These are phyloP conservation scores for Drosophila erecta DNA, from an alignment of 1,140 invertebrate species.

Conservation along the genomic window DNA sequence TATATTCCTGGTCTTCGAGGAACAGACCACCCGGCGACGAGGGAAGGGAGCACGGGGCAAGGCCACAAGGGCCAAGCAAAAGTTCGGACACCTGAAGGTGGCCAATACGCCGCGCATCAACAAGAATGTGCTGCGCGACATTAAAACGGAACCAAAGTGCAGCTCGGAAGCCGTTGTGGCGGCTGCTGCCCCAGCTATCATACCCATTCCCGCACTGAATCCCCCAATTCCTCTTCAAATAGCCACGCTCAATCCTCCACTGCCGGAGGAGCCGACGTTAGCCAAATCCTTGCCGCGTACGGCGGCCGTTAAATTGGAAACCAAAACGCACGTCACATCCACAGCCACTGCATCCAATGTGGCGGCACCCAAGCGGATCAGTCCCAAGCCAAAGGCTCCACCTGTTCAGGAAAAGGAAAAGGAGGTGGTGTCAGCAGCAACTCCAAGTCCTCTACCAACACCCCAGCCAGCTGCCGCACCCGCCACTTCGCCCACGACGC, in stretches of 20 bases:
- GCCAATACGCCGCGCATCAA: conserved; percentile 67
- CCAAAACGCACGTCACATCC: conserved; percentile 53
- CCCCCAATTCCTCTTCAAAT: background rate
- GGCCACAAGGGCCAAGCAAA: conserved; percentile 63
- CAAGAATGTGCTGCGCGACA: conserved; percentile 72
- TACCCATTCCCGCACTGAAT: conserved; percentile 3
- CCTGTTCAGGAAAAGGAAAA: background rate
- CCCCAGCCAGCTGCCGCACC: conserved; percentile 1
- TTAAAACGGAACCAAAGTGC: conserved; percentile 84
- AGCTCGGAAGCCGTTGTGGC: conserved; percentile 18
- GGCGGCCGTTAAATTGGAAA: conserved; percentile 74
- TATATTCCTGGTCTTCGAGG: conserved; percentile 82
- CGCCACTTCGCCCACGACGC: conserved; percentile 33
- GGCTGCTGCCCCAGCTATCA: background rate
- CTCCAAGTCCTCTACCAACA: conserved; percentile 2
- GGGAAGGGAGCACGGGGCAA: conserved; percentile 62
- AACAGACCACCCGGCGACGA: conserved; percentile 66
- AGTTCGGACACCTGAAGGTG: conserved; percentile 79
- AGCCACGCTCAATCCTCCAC: background rate
- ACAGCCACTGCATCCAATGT: conserved; percentile 28
- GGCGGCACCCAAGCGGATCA: conserved; percentile 9
- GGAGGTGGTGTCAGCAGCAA: background rate
- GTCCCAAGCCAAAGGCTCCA: conserved; percentile 26
- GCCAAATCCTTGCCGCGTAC: conserved; percentile 42
- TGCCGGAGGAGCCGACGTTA: background rate